Percentiles rank a stretch among this genome's conserved stretches.
These are phyloP conservation scores for Vandiemenella viatica DNA, from an alignment of 2,888 invertebrate genomes.

Conservation along the genomic window DNA sequence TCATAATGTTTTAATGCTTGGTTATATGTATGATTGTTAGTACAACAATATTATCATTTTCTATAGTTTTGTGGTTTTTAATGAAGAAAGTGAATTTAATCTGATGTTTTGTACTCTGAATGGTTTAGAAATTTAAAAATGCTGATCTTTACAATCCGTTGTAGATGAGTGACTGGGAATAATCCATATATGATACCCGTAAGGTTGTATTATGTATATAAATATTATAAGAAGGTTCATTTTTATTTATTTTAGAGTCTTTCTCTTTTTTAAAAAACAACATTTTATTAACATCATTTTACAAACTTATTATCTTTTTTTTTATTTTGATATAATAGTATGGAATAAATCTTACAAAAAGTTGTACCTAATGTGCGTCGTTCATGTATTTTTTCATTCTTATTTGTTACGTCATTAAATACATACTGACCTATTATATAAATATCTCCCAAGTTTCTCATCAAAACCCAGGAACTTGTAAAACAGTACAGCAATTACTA, in stretches of 20 bases:
- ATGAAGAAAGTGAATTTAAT: too few relatives aligned
- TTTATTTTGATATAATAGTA: conserved; percentile 14
- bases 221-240: conserved; percentile 12
- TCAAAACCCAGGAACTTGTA: conserved; percentile 13
- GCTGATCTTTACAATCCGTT: too few relatives aligned
- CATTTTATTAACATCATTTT: conserved; percentile 20
- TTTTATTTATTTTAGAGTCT: conserved; percentile 12
- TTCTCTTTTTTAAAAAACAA: conserved; percentile 17
- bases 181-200: conserved; percentile 9
- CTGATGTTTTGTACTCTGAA: too few relatives aligned
- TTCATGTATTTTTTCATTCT: conserved; percentile 14
- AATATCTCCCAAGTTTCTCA: conserved; percentile 8
- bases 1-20: too few relatives aligned
- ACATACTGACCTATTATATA: conserved; percentile 8
- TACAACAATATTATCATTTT: too few relatives aligned
- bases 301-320: conserved; percentile 20
- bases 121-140: too few relatives aligned
- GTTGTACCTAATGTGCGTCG: conserved; percentile 17
- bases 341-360: conserved; percentile 18
- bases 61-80: too few relatives aligned
- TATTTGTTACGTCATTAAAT: conserved; percentile 9
- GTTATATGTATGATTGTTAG: too few relatives aligned
- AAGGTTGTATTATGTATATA: conserved; percentile 9
- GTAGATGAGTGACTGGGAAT: too few relatives aligned
- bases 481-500: conserved; percentile 9